phyloP scores from a whole-genome alignment of 2,888 invertebrate genomes.

The Parascotia fuliginaria region DNA sequence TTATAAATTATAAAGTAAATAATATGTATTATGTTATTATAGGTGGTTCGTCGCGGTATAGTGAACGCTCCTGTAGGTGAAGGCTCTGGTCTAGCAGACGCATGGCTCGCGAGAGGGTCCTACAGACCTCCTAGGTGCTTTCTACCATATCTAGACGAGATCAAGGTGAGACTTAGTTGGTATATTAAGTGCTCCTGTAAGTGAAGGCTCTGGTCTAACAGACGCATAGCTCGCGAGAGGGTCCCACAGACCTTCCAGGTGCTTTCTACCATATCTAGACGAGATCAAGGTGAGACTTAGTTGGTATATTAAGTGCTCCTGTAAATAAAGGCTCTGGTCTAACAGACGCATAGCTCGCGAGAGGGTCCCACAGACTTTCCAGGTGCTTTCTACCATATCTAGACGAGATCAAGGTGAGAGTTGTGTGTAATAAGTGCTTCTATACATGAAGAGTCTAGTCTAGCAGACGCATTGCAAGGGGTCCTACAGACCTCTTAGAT shows the following conservation, averaged over 20 bases:
- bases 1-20: too few species aligned
- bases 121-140: constrained; percentile 95
- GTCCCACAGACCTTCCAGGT: constrained; percentile 92
- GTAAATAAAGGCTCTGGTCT: constrained; percentile 66
- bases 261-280: constrained; percentile 97
- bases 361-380: constrained; percentile 92
- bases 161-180: constrained; percentile 88
- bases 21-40: too few species aligned
- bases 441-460: constrained; percentile 66
- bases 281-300: constrained; percentile 90
- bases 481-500: constrained; percentile 92
- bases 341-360: constrained; percentile 94
- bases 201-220: constrained; percentile 84
- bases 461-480: constrained; percentile 94
- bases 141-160: constrained; percentile 97
- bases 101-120: constrained; percentile 93
- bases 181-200: constrained; percentile 44
- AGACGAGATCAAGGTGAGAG: constrained; percentile 94
- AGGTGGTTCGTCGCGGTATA: constrained; percentile 66
- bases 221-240: constrained; percentile 94
- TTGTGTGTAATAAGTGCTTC: constrained; percentile 51
- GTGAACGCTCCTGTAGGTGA: constrained; percentile 40
- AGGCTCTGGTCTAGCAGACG: constrained; percentile 88
- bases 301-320: constrained; percentile 54
- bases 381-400: constrained; percentile 97